phyloP scores from a whole-genome alignment of 1,140 invertebrate genomes.

The Triops cancriformis region DNA sequence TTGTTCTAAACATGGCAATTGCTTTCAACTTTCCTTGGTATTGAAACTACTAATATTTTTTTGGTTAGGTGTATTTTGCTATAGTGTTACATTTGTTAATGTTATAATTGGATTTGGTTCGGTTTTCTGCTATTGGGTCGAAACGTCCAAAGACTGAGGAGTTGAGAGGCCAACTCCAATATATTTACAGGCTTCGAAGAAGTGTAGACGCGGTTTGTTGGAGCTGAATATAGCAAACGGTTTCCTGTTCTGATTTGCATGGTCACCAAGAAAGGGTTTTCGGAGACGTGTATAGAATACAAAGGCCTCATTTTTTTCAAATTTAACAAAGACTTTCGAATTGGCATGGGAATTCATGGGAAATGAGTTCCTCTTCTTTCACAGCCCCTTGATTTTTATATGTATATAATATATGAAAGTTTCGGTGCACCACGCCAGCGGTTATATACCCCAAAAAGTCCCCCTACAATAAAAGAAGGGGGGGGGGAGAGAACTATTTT shows the following conservation, averaged over 20 bases:
- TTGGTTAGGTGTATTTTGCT: too few species aligned
- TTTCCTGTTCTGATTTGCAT: conserved; percentile 1
- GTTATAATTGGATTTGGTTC: too few species aligned
- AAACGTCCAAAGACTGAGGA: too few species aligned
- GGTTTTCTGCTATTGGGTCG: too few species aligned
- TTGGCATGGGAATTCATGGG: not conserved
- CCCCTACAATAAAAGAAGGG: not conserved
- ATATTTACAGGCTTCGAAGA: too few species aligned
- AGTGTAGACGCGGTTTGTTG: too few species aligned
- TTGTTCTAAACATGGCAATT: too few species aligned
- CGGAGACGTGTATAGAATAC: not conserved
- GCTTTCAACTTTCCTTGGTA: too few species aligned
- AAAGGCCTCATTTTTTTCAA: not conserved
- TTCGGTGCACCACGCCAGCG: not conserved
- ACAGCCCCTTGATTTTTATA: conserved; percentile 8
- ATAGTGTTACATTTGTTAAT: too few species aligned
- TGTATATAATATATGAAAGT: not conserved
- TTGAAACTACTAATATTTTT: too few species aligned
- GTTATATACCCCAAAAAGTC: not conserved
- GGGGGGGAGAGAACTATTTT: not conserved
- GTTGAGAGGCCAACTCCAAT: too few species aligned
- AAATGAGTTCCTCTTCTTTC: conserved; percentile 10
- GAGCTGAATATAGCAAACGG: not conserved
- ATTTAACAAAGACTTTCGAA: not conserved
- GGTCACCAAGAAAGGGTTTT: not conserved